These are phyloP conservation scores for Epiperipatus broadwayi DNA, from an alignment of 2,888 invertebrate genomes.

Conservation along the genomic window DNA sequence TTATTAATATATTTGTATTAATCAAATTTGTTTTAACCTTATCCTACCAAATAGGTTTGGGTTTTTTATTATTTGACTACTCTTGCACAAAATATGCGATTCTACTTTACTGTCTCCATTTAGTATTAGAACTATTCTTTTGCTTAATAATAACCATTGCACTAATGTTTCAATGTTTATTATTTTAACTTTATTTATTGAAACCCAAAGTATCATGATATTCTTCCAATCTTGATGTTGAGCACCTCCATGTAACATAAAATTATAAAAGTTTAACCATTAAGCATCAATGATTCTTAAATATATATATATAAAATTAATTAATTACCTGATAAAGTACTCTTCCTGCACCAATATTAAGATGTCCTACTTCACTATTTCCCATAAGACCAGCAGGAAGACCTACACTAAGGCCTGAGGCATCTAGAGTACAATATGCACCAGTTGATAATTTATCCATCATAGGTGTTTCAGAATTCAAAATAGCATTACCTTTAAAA, in stretches of 20 bases:
- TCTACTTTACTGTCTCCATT: no score
- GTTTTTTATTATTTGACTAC: no score
- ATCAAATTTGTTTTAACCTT: no score
- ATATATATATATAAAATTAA: slow-evolving; percentile 7
- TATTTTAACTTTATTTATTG: no score
- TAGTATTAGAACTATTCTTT: no score
- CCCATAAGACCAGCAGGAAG: slow-evolving; percentile 32
- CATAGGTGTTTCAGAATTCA: slow-evolving; percentile 28
- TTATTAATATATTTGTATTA: no score
- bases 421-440: slow-evolving; percentile 25
- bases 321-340: slow-evolving; percentile 28
- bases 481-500: slow-evolving; percentile 29
- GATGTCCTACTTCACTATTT: slow-evolving; percentile 31
- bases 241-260: not conserved
- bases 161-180: no score
- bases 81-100: no score
- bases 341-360: slow-evolving; percentile 32
- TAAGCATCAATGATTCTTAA: not conserved
- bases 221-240: not conserved
- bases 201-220: no score
- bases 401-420: slow-evolving; percentile 30
- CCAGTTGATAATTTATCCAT: slow-evolving; percentile 27
- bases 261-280: slow-evolving; percentile 6
- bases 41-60: no score
- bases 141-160: no score